Conservation (phyloP, 37 sponge, comb jelly and placozoan genomes). For the Spongilla lacustris region DNA sequence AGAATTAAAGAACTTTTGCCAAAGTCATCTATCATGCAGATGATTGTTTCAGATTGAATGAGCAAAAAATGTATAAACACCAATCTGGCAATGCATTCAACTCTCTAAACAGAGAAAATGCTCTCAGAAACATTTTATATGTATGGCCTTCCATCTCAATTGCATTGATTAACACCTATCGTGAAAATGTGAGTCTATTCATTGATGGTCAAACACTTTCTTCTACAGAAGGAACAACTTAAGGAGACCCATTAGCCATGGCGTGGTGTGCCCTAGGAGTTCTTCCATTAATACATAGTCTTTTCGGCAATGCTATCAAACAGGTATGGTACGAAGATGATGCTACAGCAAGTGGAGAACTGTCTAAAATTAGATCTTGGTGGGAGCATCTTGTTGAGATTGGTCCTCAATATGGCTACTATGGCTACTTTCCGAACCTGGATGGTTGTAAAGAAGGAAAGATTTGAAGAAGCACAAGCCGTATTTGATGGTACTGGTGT, state of each 20-base stretch:
- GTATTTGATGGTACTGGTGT: neutral
- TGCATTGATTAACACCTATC: too few species aligned
- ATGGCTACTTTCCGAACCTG: neutral
- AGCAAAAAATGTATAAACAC: too few species aligned
- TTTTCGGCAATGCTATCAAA: neutral
- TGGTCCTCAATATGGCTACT: neutral
- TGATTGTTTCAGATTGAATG: too few species aligned
- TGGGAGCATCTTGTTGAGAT: neutral
- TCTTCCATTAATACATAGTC: neutral
- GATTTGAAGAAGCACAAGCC: neutral
- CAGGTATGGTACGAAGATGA: conserved; percentile 7
- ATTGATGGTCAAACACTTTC: too few species aligned
- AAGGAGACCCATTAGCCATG: neutral
- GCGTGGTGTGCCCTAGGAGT: neutral
- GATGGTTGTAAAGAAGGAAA: neutral
- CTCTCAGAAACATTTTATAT: too few species aligned
- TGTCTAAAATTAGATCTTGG: neutral
- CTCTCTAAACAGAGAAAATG: too few species aligned
- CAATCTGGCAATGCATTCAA: too few species aligned
- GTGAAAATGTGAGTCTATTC: too few species aligned
- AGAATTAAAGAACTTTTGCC: too few species aligned
- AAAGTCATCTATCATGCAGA: too few species aligned
- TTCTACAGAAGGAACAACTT: neutral
- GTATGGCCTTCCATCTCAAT: too few species aligned
- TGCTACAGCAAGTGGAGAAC: conserved; percentile 3